Conservation (phyloP, 35 echinoderm and acorn worm species). For the Apostichopus parvimensis region DNA sequence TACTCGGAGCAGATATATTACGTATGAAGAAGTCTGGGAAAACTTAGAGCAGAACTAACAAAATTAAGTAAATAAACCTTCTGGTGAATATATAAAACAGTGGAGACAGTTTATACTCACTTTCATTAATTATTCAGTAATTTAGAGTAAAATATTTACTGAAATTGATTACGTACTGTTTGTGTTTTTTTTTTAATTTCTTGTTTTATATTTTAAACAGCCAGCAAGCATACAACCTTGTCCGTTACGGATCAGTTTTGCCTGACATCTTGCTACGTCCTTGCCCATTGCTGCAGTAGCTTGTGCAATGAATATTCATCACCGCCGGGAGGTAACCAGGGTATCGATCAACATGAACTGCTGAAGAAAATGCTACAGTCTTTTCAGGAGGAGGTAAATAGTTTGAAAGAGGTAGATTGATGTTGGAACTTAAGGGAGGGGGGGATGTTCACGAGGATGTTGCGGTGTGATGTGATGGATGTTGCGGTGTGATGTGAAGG, state of each 20-base stretch:
- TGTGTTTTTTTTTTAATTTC: not conserved
- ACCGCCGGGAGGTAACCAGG: not conserved
- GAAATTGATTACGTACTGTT: too few relatives aligned
- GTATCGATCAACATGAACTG: not conserved
- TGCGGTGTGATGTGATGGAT: too few relatives aligned
- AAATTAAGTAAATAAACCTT: too few relatives aligned
- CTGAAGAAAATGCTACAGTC: slow-evolving; percentile 33
- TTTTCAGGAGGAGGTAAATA: slow-evolving; percentile 24
- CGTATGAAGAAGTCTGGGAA: too few relatives aligned
- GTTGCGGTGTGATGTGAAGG: too few relatives aligned
- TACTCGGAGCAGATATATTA: too few relatives aligned
- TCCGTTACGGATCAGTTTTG: slow-evolving; percentile 38
- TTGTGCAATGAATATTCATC: not conserved
- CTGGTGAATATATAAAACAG: too few relatives aligned
- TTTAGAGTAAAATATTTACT: too few relatives aligned
- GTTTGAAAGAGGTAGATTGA: not conserved
- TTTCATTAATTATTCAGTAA: too few relatives aligned
- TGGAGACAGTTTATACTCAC: too few relatives aligned
- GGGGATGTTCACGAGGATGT: too few relatives aligned
- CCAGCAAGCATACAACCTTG: not conserved
- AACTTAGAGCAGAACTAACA: too few relatives aligned
- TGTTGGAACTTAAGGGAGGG: not conserved
- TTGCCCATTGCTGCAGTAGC: slow-evolving; percentile 20
- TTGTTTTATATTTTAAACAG: not conserved
- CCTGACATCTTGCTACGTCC: not conserved